Base-by-base conservation (phyloP, 1,140 invertebrate species). In the Cotesia typhae region DNA sequence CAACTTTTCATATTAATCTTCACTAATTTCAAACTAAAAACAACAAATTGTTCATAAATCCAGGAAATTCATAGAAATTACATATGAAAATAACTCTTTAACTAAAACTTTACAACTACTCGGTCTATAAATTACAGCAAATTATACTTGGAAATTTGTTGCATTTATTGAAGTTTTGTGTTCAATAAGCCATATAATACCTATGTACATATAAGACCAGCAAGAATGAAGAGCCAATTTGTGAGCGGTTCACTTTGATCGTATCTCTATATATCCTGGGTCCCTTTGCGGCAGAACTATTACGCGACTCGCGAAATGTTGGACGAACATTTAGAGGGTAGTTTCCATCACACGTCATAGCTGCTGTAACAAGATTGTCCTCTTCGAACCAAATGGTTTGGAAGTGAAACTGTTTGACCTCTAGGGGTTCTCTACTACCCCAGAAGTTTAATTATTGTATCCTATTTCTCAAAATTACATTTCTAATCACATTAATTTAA, bases 191-290 rank as follows among this genome's bases (percentile, higher is more conserved):
- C 28, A 28, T 28, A 47, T 47, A 7, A 47, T 47, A 47, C 0
- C 28, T 3, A 47, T 47, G 41, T 47, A 47, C 5, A 47, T 41
- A 5, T 47, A 47, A 59, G 20, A 47, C 38, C 20, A n/a, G 37
- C 41, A 61, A 36, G 57, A 52, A 55, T 75, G 55, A 55, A 73
- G 70, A 72, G 36, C 67, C 53, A 70, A 75, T 73, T 73, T 73
- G 64, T 68, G 57, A 47, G 38, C 59, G 37, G 67, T 60, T 55
- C 61, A 12, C 63, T 72, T 72, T 67, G 70, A 72, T 72, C 64
- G 64, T 67, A 17, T 47, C 36, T 57, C 28, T 20, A n/a, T 57
- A 35, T 41, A 5, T 20, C 38, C 38, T n/a, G 2, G 37, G n/a
- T 7, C 68, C 47, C 47, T 47, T 69, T 61, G 14, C 47, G 12